Evolutionary conservation across 2,113 vertebrate species (phyloP), one percentile per base, ranked within the genome.

Genomic region (Paratilapia polleni): DNA sequence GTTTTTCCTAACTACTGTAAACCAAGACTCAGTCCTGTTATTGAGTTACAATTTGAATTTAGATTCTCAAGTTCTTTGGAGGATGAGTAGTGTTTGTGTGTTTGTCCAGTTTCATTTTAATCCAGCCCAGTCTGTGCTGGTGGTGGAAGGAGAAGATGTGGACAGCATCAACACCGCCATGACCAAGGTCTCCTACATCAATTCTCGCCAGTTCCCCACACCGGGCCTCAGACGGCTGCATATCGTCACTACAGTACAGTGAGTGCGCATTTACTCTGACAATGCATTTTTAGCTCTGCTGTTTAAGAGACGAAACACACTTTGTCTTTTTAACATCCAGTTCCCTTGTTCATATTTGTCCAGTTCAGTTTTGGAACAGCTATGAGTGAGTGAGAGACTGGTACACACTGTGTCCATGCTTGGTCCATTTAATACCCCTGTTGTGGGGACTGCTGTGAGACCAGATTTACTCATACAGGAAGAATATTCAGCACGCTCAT

Each of bases 151-250:
- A 77, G 97, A 98, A 58, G 98, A 99, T 92, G 95, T 97, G 85
- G 97, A 96, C 93, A 97, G 97, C 91, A 96, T 99, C 95, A 98
- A 97, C 95, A 94, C 83, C 12, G 98, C 97, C 74, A 96, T 99
- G 80, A 97, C 87, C 90, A 99, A 98, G 87, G 97, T 99, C 61
- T 98, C 98, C 87, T 99, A 99, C 96, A 99, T 99, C 94, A 99
- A 99, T 95, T 98, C 98, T 41, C 96, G 97, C 78, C 98, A 99
- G 96, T 99, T 99, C 85, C 98, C 98, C 9, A 98, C 97, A 0
- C 92, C 97, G 5, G 98, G 98, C 0, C 66, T 97, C 31, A 95
- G 98, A 24, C 96, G 90, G 62, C 96, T 99, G 20, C 97, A 94
- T 95, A 95, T 99, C 89, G 97, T 96, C 49, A 98, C 98, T 38